A percentile compares a stretch with the other conserved stretches of the same genome.
Evolutionary conservation across 2,113 vertebrate genomes (phyloP).

Genomic region (Pterocles gutturalis): DNA sequence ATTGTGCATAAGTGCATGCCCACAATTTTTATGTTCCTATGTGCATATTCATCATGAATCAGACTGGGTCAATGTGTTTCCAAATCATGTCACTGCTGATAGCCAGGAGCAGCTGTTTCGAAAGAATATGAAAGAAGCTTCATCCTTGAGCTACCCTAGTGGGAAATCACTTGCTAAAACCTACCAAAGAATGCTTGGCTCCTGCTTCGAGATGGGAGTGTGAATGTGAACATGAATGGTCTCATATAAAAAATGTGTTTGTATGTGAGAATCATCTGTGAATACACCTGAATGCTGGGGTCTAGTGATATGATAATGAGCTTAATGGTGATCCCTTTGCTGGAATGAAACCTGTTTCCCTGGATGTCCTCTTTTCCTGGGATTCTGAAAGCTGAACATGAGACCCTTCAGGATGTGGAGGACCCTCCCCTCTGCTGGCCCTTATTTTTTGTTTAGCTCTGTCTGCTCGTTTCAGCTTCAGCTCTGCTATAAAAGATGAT

Average conservation of each 20-base stretch:
- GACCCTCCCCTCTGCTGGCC: neutral
- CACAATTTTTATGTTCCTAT: neutral
- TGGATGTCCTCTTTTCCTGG: neutral
- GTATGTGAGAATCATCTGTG: neutral
- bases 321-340: neutral
- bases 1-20: constrained; percentile 24
- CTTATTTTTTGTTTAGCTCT: neutral
- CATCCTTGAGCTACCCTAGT: constrained; percentile 32
- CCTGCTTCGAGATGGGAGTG: neutral
- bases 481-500: neutral
- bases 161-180: neutral
- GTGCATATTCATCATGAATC: constrained; percentile 43
- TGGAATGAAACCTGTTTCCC: neutral
- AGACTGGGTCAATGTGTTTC: neutral
- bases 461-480: neutral
- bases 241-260: neutral
- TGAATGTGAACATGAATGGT: neutral
- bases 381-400: neutral
- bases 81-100: neutral
- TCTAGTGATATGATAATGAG: rapidly evolving
- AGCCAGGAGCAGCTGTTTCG: constrained; percentile 12
- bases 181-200: neutral
- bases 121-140: constrained; percentile 36
- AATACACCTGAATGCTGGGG: neutral
- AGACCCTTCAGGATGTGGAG: rapidly evolving